Percentiles rank a stretch among this genome's conserved stretches.
Evolutionary conservation across 2,113 vertebrate genomes (phyloP).

Genomic region (Spea multiplicata): DNA sequence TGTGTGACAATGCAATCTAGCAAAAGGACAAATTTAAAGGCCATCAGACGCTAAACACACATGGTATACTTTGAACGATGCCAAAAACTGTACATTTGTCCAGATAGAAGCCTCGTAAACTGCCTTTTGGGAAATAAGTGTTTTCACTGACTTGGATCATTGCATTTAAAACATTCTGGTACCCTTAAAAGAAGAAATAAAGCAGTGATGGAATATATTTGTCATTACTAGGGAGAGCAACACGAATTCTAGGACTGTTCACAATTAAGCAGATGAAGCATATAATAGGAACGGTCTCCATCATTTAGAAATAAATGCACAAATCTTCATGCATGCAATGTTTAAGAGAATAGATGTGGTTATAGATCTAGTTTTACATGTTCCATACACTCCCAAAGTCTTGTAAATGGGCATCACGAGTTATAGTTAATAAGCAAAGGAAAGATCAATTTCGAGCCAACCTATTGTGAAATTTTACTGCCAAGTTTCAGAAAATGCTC

Average conservation of each 20-base stretch:
- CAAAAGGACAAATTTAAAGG: neutral
- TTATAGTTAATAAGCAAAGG: constrained; percentile 22
- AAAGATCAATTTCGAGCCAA: constrained; percentile 30
- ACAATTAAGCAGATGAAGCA: neutral
- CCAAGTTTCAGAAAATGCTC: constrained; percentile 29
- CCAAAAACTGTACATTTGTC: neutral
- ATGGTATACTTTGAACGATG: neutral
- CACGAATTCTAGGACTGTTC: constrained; percentile 4
- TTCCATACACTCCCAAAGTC: neutral
- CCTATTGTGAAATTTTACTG: constrained; percentile 23
- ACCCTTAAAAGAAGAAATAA: neutral
- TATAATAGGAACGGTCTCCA: neutral
- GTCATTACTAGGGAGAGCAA: neutral
- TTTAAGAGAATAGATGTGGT: neutral
- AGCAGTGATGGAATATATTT: neutral
- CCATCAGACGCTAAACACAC: neutral
- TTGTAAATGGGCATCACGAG: constrained; percentile 14
- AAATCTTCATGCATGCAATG: neutral
- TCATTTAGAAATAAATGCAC: neutral
- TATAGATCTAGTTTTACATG: neutral
- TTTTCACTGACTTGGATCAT: constrained; percentile 3
- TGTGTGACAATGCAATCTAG: neutral
- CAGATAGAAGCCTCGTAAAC: neutral
- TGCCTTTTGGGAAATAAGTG: neutral
- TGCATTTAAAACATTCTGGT: neutral